phyloP scores from a whole-genome alignment of 2,797 vertebrate species.

The Geotrypetes seraphini region DNA sequence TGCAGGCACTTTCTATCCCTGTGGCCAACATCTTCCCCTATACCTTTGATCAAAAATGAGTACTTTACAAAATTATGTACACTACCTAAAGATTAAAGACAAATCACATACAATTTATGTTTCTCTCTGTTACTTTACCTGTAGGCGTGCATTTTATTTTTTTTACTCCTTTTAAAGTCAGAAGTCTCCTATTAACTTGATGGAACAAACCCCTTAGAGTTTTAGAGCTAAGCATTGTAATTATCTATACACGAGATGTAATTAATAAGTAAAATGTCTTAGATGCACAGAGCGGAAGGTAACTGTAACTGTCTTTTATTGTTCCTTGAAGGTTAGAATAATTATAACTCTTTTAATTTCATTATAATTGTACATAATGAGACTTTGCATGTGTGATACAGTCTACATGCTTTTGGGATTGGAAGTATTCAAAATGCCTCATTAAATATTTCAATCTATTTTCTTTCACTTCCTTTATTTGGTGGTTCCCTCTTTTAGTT shows the following conservation, averaged over 20 bases:
- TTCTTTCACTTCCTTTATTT: conserved; percentile 34
- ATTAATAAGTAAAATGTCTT: conserved; percentile 53
- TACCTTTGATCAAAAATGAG: too few species aligned
- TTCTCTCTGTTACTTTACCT: too few species aligned
- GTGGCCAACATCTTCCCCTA: too few species aligned
- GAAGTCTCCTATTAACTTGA: conserved; percentile 18
- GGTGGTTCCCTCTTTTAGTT: too few species aligned
- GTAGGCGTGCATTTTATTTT: too few species aligned
- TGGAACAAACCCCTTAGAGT: conserved; percentile 27
- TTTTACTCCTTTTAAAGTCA: too few species aligned
- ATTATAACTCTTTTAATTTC: conserved; percentile 64
- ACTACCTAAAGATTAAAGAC: too few species aligned
- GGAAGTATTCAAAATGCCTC: conserved; percentile 57
- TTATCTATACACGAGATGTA: conserved; percentile 49
- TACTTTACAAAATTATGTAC: too few species aligned
- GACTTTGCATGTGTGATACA: conserved; percentile 61
- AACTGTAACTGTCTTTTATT: conserved; percentile 53
- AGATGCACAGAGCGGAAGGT: conserved; percentile 48
- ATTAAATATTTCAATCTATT: conserved; percentile 75
- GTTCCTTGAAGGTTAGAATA: conserved; percentile 75
- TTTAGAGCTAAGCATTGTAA: conserved; percentile 33
- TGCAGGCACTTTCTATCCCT: too few species aligned
- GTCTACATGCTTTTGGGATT: conserved; percentile 68
- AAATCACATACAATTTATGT: too few species aligned
- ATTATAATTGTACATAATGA: conserved; percentile 82